A percentile compares a stretch with the other conserved stretches of the same genome.
phyloP scores from a whole-genome alignment of 2,113 vertebrate genomes.

The Accipiter virgatus region DNA sequence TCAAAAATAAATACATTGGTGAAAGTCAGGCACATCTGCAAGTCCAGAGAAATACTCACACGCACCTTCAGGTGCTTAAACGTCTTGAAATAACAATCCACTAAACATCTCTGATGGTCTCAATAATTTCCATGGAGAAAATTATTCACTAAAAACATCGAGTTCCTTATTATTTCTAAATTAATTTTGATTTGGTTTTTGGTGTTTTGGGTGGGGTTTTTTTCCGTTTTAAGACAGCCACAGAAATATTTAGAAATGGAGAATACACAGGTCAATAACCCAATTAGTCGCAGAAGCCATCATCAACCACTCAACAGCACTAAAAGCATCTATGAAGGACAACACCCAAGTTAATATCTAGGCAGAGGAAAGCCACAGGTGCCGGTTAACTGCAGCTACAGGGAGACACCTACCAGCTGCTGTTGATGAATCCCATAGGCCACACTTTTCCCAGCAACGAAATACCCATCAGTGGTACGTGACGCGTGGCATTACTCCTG shows the following conservation, averaged over 20 bases:
- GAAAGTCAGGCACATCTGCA: neutral
- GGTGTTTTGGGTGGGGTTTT: neutral
- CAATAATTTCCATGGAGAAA: neutral
- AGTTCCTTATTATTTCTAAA: neutral
- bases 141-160: neutral
- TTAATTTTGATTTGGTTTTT: neutral
- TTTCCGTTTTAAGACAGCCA: neutral
- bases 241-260: neutral
- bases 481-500: no score
- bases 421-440: neutral
- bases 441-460: neutral
- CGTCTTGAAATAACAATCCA: neutral
- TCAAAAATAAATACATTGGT: neutral
- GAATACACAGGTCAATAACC: neutral
- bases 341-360: no score
- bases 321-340: no score
- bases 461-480: accelerated
- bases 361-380: neutral
- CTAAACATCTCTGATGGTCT: neutral
- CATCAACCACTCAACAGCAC: neutral
- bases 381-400: no score
- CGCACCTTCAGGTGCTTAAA: neutral
- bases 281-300: neutral
- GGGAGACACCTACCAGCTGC: neutral
- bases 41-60: neutral